Percentiles rank a stretch among this genome's conserved stretches.
Evolutionary conservation across 2,888 invertebrate genomes (phyloP).

Genomic region (Tetanocera ferruginea): DNA sequence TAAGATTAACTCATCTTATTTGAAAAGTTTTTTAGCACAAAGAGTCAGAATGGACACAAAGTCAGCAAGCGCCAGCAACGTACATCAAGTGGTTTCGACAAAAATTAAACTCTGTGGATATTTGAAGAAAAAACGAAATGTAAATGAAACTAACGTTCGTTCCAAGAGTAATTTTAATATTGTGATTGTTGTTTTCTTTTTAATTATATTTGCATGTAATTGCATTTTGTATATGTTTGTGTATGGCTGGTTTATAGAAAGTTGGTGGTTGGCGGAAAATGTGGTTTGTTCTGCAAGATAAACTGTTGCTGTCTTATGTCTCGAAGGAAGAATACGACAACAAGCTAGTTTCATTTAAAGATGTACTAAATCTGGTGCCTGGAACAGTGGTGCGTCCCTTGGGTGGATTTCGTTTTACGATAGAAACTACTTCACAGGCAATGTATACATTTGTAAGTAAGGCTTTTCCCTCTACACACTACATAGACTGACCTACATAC

Average conservation of each 20-base stretch:
- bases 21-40: not conserved
- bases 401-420: slow-evolving; percentile 60
- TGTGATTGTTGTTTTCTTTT: not conserved
- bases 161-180: not conserved
- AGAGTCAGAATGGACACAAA: not conserved
- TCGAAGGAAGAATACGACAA: slow-evolving; percentile 63
- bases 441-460: slow-evolving; percentile 60
- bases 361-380: slow-evolving; percentile 61
- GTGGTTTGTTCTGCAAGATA: slow-evolving; percentile 63
- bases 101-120: slow-evolving; percentile 59
- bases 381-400: slow-evolving; percentile 60
- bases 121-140: slow-evolving; percentile 63
- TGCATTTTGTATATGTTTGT: slow-evolving; percentile 7
- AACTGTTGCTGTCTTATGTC: slow-evolving; percentile 59
- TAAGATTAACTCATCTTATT: not conserved
- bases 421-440: slow-evolving; percentile 60
- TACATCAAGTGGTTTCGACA: not conserved
- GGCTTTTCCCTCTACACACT: not conserved
- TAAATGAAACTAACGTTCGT: slow-evolving; percentile 45
- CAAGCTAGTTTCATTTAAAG: slow-evolving; percentile 61
- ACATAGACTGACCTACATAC: not conserved
- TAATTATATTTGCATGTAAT: not conserved
- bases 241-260: slow-evolving; percentile 52
- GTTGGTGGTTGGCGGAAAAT: slow-evolving; percentile 62
- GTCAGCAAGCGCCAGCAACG: not conserved